Percentiles rank a stretch among this genome's conserved stretches.
phyloP scores from a whole-genome alignment of 2,888 invertebrate genomes.

The Oxyscelio sp. region DNA sequence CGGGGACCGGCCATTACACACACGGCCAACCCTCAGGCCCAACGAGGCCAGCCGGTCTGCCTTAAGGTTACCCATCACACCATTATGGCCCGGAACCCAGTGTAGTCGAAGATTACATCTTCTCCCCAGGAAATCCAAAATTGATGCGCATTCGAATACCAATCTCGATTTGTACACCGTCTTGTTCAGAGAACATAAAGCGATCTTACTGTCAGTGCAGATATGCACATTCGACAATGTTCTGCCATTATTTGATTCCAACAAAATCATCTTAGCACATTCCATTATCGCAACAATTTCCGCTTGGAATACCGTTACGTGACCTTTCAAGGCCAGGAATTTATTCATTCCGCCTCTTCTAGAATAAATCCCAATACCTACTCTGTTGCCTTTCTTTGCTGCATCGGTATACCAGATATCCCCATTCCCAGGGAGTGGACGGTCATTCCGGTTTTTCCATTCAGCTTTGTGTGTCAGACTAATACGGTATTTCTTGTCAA shows the following conservation, averaged over 20 bases:
- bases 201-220: neutral
- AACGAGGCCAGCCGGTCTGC: neutral
- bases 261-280: neutral
- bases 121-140: neutral
- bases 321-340: neutral
- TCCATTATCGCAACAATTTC: neutral
- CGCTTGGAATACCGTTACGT: neutral
- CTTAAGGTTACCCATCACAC: neutral
- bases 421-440: neutral
- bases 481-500: neutral
- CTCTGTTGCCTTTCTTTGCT: neutral
- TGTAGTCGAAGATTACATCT: neutral
- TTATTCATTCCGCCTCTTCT: neutral
- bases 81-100: neutral
- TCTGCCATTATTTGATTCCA: neutral
- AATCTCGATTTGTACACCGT: neutral
- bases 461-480: neutral
- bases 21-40: neutral
- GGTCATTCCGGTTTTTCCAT: neutral
- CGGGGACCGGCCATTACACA: too few relatives aligned
- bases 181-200: neutral
- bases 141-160: neutral
- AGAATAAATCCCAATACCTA: neutral
- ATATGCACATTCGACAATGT: neutral
- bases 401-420: constrained; percentile 20